These are phyloP conservation scores for Parazoanthus darwini DNA, from an alignment of 92 coral and sea anemone genomes.

Conservation along the genomic window DNA sequence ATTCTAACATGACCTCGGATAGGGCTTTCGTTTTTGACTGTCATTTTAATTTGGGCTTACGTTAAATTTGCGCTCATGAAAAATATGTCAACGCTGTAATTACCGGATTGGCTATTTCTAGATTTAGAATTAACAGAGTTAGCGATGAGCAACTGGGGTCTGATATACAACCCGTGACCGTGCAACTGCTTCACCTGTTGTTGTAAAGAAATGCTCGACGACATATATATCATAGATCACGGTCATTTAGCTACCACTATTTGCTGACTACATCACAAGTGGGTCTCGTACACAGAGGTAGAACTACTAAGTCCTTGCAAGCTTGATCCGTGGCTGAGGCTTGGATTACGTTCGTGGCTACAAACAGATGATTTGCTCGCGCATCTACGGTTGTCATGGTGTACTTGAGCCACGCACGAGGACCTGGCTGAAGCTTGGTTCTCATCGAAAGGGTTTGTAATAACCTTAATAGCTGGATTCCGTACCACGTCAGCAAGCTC, in stretches of 20 bases:
- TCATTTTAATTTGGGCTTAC: too few relatives aligned
- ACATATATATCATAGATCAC: too few relatives aligned
- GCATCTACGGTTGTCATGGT: not conserved
- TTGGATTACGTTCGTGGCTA: not conserved
- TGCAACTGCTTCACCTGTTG: too few relatives aligned
- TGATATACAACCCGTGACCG: too few relatives aligned
- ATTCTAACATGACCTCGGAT: not conserved
- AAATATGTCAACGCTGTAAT: too few relatives aligned
- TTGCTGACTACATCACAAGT: constrained; percentile 3
- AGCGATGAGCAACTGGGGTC: too few relatives aligned
- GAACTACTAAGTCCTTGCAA: not conserved
- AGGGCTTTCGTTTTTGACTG: not conserved
- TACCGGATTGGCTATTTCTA: too few relatives aligned
- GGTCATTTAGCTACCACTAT: too few relatives aligned
- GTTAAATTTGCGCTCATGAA: too few relatives aligned
- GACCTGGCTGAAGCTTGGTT: not conserved
- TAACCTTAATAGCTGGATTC: not conserved
- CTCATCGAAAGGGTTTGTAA: constrained; percentile 12
- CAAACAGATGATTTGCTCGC: not conserved
- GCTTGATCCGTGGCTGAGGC: not conserved
- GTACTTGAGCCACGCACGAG: constrained; percentile 7
- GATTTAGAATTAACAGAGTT: too few relatives aligned
- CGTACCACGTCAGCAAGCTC: not conserved
- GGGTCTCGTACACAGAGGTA: constrained; percentile 33
- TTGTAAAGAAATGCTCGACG: too few relatives aligned